Conservation (phyloP, 1,140 invertebrate genomes). For the Halesus radiatus region DNA sequence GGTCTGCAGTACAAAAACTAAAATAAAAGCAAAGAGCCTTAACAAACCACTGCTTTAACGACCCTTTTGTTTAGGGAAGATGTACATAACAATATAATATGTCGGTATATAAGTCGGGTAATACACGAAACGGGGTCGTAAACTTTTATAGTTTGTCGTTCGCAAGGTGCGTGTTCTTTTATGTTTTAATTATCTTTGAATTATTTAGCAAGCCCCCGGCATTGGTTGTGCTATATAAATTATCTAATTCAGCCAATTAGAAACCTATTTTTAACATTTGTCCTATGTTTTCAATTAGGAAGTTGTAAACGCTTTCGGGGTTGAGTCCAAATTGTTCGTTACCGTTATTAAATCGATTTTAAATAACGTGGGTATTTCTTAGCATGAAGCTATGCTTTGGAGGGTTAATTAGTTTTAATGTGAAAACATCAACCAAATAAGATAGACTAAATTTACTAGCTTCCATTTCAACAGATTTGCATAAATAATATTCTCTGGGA, state of each 20-base stretch:
- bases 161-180: slow-evolving; percentile 54
- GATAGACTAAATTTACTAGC: no score
- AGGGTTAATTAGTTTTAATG: no score
- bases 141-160: slow-evolving; percentile 56
- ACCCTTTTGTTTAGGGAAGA: slow-evolving; percentile 1
- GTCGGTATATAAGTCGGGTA: slow-evolving; percentile 6
- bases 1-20: no score
- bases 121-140: slow-evolving; percentile 49
- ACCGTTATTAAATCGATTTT: no score
- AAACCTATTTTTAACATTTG: slow-evolving; percentile 36
- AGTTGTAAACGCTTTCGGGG: slow-evolving; percentile 52
- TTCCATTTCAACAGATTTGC: no score
- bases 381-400: no score
- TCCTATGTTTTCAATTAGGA: slow-evolving; percentile 56
- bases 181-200: slow-evolving; percentile 54
- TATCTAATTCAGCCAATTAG: slow-evolving; percentile 47
- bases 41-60: slow-evolving; percentile 2
- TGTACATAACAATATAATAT: neutral
- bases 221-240: slow-evolving; percentile 42
- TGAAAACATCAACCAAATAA: no score
- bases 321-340: neutral
- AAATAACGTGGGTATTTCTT: no score
- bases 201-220: slow-evolving; percentile 44
- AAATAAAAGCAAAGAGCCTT: neutral
- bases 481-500: no score